Percentiles rank a stretch among this genome's conserved stretches.
These are phyloP conservation scores for Hemicordylus capensis DNA, from an alignment of 2,113 vertebrate species.

Conservation along the genomic window DNA sequence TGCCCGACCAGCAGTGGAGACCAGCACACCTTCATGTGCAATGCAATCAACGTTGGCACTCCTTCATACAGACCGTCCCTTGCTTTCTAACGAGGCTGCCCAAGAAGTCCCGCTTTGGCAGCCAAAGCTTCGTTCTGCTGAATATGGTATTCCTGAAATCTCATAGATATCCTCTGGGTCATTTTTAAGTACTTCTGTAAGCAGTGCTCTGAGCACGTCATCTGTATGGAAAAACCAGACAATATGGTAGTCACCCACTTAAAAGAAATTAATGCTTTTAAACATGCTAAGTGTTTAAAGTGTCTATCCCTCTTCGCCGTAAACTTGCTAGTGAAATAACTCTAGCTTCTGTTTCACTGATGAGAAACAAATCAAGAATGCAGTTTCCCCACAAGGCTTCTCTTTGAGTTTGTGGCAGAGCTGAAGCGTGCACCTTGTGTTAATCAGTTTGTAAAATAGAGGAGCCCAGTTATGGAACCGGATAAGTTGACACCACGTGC, in stretches of 20 bases:
- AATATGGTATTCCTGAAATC: conserved; percentile 98
- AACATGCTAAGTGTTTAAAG: background rate
- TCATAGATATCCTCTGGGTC: conserved; percentile 98
- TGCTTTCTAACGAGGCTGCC: conserved; percentile 80
- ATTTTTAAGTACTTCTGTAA: conserved; percentile 99
- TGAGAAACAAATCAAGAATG: no score
- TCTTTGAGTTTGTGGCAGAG: no score
- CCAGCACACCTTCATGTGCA: conserved; percentile 12
- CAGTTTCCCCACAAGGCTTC: no score
- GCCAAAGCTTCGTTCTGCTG: conserved; percentile 98
- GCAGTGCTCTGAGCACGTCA: conserved; percentile 92
- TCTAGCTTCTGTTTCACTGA: no score
- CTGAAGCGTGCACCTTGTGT: no score
- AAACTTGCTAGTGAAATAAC: no score
- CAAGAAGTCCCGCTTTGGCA: conserved; percentile 93
- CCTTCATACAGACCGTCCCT: background rate
- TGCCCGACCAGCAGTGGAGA: conserved; percentile 36
- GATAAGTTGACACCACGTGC: no score
- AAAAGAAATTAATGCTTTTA: background rate
- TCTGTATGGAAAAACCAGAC: conserved; percentile 67
- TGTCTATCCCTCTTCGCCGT: background rate
- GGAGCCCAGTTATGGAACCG: background rate
- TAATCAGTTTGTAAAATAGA: background rate
- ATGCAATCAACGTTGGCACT: conserved; percentile 34
- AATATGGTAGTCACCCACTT: background rate